A percentile compares a stretch with the other conserved stretches of the same genome.
These are phyloP conservation scores for Oncorhynchus nerka DNA, from an alignment of 2,113 vertebrate genomes.

Conservation along the genomic window DNA sequence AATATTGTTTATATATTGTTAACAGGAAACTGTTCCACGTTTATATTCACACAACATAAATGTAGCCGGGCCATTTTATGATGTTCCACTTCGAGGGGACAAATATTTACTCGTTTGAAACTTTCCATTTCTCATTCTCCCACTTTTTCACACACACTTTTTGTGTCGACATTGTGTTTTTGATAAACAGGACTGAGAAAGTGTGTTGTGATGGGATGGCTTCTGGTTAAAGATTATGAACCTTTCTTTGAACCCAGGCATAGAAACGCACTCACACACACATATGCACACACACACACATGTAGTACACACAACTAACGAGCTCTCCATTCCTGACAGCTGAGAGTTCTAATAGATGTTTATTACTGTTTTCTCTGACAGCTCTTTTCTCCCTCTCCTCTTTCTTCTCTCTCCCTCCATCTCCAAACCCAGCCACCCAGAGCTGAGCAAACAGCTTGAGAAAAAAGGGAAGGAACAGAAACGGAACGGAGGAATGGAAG, in stretches of 20 bases:
- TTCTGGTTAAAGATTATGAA: no score
- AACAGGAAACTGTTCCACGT: no score
- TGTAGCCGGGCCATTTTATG: no score
- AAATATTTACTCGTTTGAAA: no score
- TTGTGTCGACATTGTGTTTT: background rate
- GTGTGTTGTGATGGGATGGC: no score
- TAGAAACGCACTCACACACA: background rate
- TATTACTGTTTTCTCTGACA: conserved; percentile 9
- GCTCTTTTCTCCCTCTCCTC: background rate
- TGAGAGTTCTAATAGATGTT: conserved; percentile 29
- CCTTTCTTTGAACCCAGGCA: background rate
- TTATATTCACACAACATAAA: no score
- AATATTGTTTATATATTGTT: no score
- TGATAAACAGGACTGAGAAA: no score
- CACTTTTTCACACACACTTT: background rate
- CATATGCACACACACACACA: background rate
- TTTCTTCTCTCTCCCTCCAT: background rate
- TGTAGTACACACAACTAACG: background rate
- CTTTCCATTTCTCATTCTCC: background rate
- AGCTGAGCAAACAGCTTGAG: conserved; percentile 46
- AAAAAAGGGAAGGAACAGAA: conserved; percentile 11
- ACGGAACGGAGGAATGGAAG: conserved; percentile 25
- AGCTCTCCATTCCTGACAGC: conserved; percentile 6
- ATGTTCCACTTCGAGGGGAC: no score
- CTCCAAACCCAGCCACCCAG: conserved; percentile 49